Evolutionary conservation across 2,113 vertebrate species (phyloP).

Genomic region (Sceloporus tristichus): DNA sequence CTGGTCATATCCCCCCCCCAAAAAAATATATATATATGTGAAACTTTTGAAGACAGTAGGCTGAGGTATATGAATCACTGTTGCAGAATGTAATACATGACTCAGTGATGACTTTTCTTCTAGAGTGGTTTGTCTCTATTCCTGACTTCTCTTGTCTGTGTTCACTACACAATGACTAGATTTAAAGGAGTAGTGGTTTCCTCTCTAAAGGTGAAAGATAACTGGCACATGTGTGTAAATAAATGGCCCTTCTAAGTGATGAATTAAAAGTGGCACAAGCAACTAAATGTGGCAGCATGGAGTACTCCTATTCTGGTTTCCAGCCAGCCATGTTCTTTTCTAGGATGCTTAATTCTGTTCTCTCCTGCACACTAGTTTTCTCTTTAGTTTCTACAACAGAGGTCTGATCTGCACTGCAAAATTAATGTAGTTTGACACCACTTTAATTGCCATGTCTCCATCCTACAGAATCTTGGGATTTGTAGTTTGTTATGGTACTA

Average conservation of each 20-base stretch:
- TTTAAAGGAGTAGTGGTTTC: not conserved
- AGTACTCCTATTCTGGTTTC: not conserved
- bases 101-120: conserved; percentile 41
- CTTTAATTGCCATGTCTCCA: no score
- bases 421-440: no score
- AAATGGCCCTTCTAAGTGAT: not conserved
- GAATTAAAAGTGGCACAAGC: not conserved
- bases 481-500: no score
- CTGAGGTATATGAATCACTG: not conserved
- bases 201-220: not conserved
- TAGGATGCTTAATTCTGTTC: not conserved
- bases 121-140: conserved; percentile 32
- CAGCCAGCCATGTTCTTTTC: not conserved
- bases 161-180: conserved; percentile 10
- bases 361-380: not conserved
- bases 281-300: not conserved
- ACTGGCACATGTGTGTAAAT: not conserved
- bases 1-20: not conserved
- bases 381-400: not conserved
- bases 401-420: no score
- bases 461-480: no score
- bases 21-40: not conserved
- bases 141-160: conserved; percentile 29
- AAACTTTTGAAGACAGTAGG: not conserved
- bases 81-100: conserved; percentile 15